Percentiles rank a stretch among this genome's conserved stretches.
Conservation (phyloP, 2,888 invertebrate genomes). For the Dryobota labecula region DNA sequence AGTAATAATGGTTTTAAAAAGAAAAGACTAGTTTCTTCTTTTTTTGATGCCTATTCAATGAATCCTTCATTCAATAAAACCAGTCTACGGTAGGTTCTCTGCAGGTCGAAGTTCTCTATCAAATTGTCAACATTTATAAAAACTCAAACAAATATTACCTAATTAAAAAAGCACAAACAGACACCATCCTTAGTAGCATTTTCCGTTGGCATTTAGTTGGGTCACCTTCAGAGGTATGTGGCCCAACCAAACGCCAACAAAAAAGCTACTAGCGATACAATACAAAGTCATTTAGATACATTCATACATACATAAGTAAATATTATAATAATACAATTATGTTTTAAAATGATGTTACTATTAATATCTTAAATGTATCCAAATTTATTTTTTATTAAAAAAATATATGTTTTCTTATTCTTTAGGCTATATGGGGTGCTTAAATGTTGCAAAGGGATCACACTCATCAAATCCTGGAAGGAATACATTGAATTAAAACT, state of each 20-base stretch:
- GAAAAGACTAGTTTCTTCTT: background rate
- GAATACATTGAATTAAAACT: background rate
- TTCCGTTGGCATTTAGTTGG: too few relatives aligned
- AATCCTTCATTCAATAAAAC: constrained; percentile 8
- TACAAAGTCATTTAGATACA: background rate
- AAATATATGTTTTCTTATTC: background rate
- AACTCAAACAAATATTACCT: background rate
- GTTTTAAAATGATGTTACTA: background rate
- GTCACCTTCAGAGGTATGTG: too few relatives aligned
- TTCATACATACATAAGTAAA: background rate
- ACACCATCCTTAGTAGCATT: too few relatives aligned
- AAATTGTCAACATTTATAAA: background rate
- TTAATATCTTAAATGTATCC: background rate
- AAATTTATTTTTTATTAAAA: background rate
- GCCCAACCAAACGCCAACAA: too few relatives aligned
- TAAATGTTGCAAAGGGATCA: background rate
- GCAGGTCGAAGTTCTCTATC: background rate
- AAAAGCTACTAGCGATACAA: too few relatives aligned
- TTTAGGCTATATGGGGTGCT: background rate
- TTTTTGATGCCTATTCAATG: background rate
- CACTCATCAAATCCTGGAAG: background rate
- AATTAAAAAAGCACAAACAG: background rate
- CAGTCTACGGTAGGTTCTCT: background rate
- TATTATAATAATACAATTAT: background rate
- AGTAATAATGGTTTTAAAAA: constrained; percentile 1